These are phyloP conservation scores for Litoditis marina DNA, from an alignment of 2,888 invertebrate genomes.

Conservation along the genomic window DNA sequence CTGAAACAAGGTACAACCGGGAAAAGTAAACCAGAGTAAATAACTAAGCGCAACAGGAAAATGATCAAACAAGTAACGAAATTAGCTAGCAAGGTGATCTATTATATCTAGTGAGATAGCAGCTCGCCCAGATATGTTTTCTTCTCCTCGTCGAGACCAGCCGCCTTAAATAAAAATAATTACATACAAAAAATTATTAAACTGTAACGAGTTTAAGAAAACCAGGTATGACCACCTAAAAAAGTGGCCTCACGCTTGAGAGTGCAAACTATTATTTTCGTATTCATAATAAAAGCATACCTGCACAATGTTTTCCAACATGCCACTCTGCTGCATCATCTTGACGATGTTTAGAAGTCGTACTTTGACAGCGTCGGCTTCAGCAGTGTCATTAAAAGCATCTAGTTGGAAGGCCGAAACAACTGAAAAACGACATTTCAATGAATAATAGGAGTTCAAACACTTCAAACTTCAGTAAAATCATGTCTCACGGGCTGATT, in stretches of 20 bases:
- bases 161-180: conserved; percentile 2
- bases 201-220: too few species aligned
- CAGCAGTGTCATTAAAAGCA: conserved; percentile 74
- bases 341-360: conserved; percentile 6
- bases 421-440: conserved; percentile 32
- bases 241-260: too few species aligned
- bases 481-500: too few species aligned
- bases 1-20: too few species aligned
- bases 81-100: too few species aligned
- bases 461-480: too few species aligned
- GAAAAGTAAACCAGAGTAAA: background rate
- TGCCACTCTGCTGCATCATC: conserved; percentile 1
- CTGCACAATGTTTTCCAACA: background rate
- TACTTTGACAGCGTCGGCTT: conserved; percentile 59
- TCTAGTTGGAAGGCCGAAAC: conserved; percentile 84
- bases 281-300: too few species aligned
- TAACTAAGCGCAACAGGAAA: background rate
- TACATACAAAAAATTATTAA: too few species aligned
- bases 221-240: too few species aligned
- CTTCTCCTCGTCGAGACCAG: conserved; percentile 13
- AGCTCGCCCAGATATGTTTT: background rate
- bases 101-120: background rate
- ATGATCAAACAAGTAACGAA: too few species aligned
- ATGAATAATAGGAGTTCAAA: too few species aligned
- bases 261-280: too few species aligned